A percentile compares a stretch with the other conserved stretches of the same genome.
These are phyloP conservation scores for Phaenicophaeus curvirostris DNA, from an alignment of 2,797 vertebrate species.

Conservation along the genomic window DNA sequence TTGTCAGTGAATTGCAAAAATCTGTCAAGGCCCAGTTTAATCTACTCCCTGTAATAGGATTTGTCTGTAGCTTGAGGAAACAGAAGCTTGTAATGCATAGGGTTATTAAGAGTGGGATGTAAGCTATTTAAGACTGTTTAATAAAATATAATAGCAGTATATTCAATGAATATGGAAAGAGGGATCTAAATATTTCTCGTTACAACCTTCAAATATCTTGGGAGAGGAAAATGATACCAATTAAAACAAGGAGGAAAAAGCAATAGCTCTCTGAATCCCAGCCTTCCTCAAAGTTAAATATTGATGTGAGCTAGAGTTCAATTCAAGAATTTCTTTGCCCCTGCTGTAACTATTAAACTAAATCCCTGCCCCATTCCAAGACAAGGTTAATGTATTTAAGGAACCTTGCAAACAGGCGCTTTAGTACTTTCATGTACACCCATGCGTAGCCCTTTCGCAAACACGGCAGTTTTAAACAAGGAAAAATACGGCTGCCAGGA, in stretches of 20 bases:
- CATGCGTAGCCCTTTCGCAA: constrained; percentile 48
- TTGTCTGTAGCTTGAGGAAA: constrained; percentile 70
- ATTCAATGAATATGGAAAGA: constrained; percentile 55
- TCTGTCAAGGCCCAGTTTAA: constrained; percentile 63
- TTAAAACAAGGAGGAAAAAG: neutral
- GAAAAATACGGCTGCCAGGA: constrained; percentile 43
- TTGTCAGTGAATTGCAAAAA: constrained; percentile 54
- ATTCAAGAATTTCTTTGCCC: neutral
- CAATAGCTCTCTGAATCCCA: neutral
- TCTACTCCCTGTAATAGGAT: constrained; percentile 68
- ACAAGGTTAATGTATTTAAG: constrained; percentile 45
- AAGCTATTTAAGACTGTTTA: constrained; percentile 55
- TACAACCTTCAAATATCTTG: neutral
- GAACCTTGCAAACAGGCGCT: neutral
- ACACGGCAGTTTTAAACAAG: constrained; percentile 52
- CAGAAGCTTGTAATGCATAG: constrained; percentile 61
- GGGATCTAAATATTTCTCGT: neutral
- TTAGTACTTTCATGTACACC: constrained; percentile 49
- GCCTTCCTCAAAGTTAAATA: constrained; percentile 51
- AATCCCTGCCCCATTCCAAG: constrained; percentile 22
- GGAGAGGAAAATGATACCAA: constrained; percentile 26
- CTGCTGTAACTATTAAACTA: constrained; percentile 34
- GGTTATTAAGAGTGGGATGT: constrained; percentile 55
- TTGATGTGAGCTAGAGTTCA: neutral
- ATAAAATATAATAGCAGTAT: constrained; percentile 64